Base-by-base conservation (phyloP, 2,797 vertebrate genomes). In the Halcyon leucocephala region DNA sequence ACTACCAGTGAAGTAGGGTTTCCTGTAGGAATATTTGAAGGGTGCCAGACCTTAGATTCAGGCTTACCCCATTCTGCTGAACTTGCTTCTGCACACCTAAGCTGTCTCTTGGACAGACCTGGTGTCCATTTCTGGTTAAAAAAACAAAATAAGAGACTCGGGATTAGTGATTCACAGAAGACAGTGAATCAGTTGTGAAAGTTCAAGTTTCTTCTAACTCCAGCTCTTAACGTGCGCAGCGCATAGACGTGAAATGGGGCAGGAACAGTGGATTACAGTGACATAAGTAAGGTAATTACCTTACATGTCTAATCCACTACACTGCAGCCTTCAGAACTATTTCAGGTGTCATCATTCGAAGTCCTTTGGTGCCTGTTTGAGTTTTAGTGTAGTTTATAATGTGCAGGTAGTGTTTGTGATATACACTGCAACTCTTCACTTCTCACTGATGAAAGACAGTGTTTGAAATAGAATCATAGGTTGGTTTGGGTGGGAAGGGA, bases 131-230 rank as follows among this genome's bases (percentile, higher is more conserved):
- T 86, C 85, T 91, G 77, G 82, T 90, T 72, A 91, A 51, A 51
- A 28, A 51, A 48, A 48, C 13, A 51, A 35, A 35, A 35, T n/a
- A 61, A 69, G 37, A 69, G 49, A 35, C 37, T 57, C 44, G 80
- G 70, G 25, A 62, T 16, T 88, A 61, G 31, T 91, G 73, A 95
- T 76, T 97, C 95, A 92, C 20, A 61, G 58, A 67, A 78, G 41
- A 41, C 69, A 35, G 42, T 91, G 71, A 93, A 65, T 94, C 82
- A 86, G 44, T 19, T 29, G 25, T 35, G 77, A 66, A 89, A 88
- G 73, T 65, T 76, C 14, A 86, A 83, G 61, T 69, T 88, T 58
- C 66, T 76, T 94, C 66, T 78, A 60, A 46, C 84, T 80, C 41
- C 14, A 14, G n/a, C 35, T 52, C 24, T n/a, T 71, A 55, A 73